These are phyloP conservation scores for Nomada fabriciana DNA, from an alignment of 2,888 invertebrate species.

Conservation along the genomic window DNA sequence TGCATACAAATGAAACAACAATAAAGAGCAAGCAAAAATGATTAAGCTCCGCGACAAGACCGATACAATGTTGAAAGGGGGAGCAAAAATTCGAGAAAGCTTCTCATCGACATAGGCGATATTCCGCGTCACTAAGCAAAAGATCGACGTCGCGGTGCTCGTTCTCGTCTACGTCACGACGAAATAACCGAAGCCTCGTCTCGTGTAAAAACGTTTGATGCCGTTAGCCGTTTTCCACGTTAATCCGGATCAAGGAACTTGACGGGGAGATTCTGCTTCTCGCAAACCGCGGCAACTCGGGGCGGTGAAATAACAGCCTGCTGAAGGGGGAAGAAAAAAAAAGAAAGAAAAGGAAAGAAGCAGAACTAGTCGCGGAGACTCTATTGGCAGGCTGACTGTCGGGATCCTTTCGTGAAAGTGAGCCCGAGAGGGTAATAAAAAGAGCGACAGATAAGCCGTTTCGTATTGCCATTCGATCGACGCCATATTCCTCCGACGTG, in stretches of 20 bases:
- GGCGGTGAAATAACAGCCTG: slow-evolving; percentile 39
- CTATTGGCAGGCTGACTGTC: slow-evolving; percentile 61
- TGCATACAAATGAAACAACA: too few species aligned
- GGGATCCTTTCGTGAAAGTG: slow-evolving; percentile 72
- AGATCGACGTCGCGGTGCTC: slow-evolving; percentile 26
- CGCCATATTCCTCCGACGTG: slow-evolving; percentile 57
- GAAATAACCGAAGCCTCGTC: slow-evolving; percentile 62
- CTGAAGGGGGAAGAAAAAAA: slow-evolving; percentile 9
- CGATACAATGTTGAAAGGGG: neutral
- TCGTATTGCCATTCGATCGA: slow-evolving; percentile 67
- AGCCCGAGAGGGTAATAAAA: slow-evolving; percentile 76
- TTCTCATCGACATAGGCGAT: slow-evolving; percentile 25
- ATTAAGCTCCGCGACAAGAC: slow-evolving; percentile 20
- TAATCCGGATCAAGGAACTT: slow-evolving; percentile 60
- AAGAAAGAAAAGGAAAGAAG: slow-evolving; percentile 9
- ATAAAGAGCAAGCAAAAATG: slow-evolving; percentile 13
- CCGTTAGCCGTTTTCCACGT: slow-evolving; percentile 57
- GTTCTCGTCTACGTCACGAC: slow-evolving; percentile 29
- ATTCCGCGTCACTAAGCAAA: slow-evolving; percentile 57
- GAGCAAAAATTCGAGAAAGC: slow-evolving; percentile 24
- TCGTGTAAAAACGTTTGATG: slow-evolving; percentile 71
- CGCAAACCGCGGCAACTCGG: slow-evolving; percentile 27
- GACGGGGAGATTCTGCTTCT: slow-evolving; percentile 52
- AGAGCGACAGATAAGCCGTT: slow-evolving; percentile 71
- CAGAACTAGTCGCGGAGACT: slow-evolving; percentile 54